Evolutionary conservation across 2,888 invertebrate species (phyloP).

Genomic region (Drosophila cognata): DNA sequence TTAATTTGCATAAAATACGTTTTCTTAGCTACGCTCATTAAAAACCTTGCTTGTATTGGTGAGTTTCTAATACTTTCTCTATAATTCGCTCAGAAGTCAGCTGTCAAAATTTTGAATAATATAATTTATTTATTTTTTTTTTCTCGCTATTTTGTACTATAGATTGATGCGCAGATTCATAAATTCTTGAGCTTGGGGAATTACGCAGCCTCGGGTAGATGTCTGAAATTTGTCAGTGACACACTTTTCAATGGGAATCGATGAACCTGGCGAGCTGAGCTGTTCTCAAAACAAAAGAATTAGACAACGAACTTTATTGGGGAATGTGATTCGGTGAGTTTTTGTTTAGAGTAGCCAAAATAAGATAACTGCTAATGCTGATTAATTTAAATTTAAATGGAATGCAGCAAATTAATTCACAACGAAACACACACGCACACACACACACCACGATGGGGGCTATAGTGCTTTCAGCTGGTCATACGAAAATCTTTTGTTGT

Average conservation of each 20-base stretch:
- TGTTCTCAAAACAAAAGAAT: constrained; percentile 52
- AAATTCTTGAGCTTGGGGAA: constrained; percentile 36
- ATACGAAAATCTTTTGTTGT: constrained; percentile 41
- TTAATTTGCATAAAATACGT: constrained; percentile 67
- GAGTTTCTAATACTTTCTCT: constrained; percentile 75
- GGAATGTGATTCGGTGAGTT: not conserved
- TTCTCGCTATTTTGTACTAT: constrained; percentile 3
- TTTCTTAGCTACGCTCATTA: constrained; percentile 38
- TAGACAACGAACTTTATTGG: constrained; percentile 44
- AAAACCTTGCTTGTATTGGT: constrained; percentile 31
- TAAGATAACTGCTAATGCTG: constrained; percentile 31
- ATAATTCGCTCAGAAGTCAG: constrained; percentile 47
- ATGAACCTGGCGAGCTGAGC: constrained; percentile 20
- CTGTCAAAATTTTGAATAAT: constrained; percentile 11
- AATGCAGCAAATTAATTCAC: constrained; percentile 50
- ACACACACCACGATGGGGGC: constrained; percentile 7
- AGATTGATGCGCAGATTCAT: constrained; percentile 50
- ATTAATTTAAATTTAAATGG: constrained; percentile 39
- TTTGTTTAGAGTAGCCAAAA: constrained; percentile 19
- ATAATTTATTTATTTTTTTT: not conserved
- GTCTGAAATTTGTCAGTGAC: constrained; percentile 51
- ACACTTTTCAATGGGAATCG: constrained; percentile 56
- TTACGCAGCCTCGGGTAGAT: constrained; percentile 35
- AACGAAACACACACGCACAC: constrained; percentile 8
- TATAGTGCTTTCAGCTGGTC: constrained; percentile 31